A percentile compares a stretch with the other conserved stretches of the same genome.
Conservation (phyloP, 1,140 invertebrate species). For the Lepidostoma basale region DNA sequence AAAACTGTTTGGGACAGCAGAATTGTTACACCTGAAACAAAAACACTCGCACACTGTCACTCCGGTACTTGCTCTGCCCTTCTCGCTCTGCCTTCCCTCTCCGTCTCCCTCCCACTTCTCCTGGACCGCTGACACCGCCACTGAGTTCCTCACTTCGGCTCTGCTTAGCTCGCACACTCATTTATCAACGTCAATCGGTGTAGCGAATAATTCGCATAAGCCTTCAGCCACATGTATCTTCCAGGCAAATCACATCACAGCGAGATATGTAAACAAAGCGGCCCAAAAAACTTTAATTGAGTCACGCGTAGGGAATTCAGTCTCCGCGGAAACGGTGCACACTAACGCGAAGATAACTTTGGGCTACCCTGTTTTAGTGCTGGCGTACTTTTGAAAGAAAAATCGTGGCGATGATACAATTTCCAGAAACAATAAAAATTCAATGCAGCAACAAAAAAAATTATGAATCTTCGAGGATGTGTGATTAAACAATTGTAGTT, state of each 20-base stretch:
- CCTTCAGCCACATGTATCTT: background rate
- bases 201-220: background rate
- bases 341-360: too few relatives aligned
- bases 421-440: too few relatives aligned
- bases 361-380: too few relatives aligned
- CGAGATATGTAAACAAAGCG: background rate
- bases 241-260: background rate
- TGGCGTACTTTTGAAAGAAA: too few relatives aligned
- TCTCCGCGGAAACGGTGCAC: too few relatives aligned
- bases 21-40: constrained; percentile 97
- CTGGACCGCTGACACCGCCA: too few relatives aligned
- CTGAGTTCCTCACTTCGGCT: too few relatives aligned
- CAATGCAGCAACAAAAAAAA: constrained; percentile 30
- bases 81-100: background rate
- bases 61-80: constrained; percentile 11
- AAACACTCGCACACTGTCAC: constrained; percentile 50
- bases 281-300: background rate
- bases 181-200: background rate
- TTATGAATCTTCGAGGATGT: constrained; percentile 35
- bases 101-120: background rate
- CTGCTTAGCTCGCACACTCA: background rate
- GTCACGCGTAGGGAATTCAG: too few relatives aligned
- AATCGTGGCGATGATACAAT: too few relatives aligned
- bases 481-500: background rate
- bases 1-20: constrained; percentile 99